Conservation (phyloP, 2,113 vertebrate genomes). For the Gallinago paraguaiae region DNA sequence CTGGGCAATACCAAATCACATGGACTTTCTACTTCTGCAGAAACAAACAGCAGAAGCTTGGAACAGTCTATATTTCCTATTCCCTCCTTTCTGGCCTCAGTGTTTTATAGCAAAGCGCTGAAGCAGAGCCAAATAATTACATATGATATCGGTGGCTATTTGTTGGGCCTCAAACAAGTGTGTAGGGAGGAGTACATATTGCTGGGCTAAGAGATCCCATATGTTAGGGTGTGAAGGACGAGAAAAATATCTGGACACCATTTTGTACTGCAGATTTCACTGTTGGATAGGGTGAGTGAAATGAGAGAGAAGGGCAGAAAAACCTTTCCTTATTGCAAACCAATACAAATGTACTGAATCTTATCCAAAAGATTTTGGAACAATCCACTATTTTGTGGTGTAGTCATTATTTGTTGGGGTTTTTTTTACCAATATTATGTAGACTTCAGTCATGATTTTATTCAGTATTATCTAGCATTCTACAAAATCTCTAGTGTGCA, state of each 20-base stretch:
- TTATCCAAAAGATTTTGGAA: not conserved
- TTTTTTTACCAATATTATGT: not conserved
- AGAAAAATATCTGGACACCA: not conserved
- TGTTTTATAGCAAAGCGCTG: not conserved
- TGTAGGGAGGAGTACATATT: not conserved
- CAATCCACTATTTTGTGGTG: not conserved
- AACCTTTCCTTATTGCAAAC: not conserved
- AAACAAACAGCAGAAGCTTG: not conserved
- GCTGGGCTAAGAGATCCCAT: conserved; percentile 17
- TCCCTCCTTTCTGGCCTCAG: not conserved
- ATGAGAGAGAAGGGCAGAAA: not conserved
- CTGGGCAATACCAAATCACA: not conserved
- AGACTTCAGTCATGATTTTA: not conserved
- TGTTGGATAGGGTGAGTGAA: not conserved
- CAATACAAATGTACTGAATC: not conserved
- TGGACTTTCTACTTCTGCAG: not conserved
- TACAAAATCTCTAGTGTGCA: not conserved
- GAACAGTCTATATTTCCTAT: not conserved
- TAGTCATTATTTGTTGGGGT: not conserved
- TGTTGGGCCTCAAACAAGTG: conserved; percentile 18
- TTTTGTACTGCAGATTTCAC: conserved; percentile 14
- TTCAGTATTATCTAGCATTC: not conserved
- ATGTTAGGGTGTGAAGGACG: not conserved
- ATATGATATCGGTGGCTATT: conserved; percentile 3
- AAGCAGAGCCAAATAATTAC: conserved; percentile 6